phyloP scores from a whole-genome alignment of 2,888 invertebrate species.

The Megamerina dolium region DNA sequence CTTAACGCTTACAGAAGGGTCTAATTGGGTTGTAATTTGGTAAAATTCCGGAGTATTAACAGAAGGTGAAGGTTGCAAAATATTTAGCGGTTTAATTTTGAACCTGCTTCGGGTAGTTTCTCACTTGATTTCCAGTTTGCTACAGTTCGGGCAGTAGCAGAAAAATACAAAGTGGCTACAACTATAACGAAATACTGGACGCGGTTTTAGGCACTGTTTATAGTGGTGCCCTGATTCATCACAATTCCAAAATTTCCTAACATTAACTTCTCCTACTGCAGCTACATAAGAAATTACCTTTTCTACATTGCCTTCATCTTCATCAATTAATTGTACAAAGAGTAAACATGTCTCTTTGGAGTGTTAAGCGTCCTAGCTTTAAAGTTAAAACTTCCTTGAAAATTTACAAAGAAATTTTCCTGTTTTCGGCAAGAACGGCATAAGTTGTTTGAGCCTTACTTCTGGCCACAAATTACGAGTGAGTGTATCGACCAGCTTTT shows the following conservation, averaged over 20 bases:
- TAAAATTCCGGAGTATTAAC: not conserved
- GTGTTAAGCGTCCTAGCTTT: too few species aligned
- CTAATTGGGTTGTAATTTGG: not conserved
- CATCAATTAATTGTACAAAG: too few species aligned
- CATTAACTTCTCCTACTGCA: not conserved
- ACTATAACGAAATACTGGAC: slow-evolving; percentile 5
- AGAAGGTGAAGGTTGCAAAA: not conserved
- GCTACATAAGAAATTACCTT: not conserved
- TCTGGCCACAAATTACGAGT: too few species aligned
- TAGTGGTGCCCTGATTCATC: slow-evolving; percentile 10
- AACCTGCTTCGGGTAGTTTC: slow-evolving; percentile 5
- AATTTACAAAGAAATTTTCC: too few species aligned
- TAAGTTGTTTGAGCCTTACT: too few species aligned
- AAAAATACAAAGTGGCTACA: slow-evolving; percentile 7
- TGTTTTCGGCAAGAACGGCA: too few species aligned
- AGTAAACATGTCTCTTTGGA: too few species aligned
- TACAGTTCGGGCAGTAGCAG: slow-evolving; percentile 7
- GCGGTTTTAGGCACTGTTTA: slow-evolving; percentile 6
- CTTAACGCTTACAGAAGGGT: slow-evolving; percentile 6
- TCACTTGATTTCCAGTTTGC: slow-evolving; percentile 8
- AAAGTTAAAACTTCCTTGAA: too few species aligned
- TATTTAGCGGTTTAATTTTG: not conserved
- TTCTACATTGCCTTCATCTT: too few species aligned
- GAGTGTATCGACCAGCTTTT: too few species aligned
- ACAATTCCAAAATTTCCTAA: slow-evolving; percentile 12